phyloP scores from a whole-genome alignment of 2,113 vertebrate genomes.

The Eubucco bourcierii region DNA sequence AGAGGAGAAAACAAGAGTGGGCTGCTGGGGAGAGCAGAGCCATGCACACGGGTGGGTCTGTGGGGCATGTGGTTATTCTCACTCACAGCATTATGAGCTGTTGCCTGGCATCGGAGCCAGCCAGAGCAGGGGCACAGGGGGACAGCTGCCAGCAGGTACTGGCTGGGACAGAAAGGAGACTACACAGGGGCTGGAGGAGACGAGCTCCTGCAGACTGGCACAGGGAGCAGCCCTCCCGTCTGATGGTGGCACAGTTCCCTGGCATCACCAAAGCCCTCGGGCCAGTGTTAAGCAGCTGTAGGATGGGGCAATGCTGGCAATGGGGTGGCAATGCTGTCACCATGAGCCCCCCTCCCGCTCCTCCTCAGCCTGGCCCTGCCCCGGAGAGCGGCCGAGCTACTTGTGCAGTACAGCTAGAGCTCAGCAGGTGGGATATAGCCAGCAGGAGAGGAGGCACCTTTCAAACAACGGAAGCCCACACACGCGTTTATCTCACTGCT shows the following conservation, averaged over 20 bases:
- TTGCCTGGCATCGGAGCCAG: neutral
- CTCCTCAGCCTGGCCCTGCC: neutral
- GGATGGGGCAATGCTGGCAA: neutral
- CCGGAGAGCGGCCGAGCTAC: neutral
- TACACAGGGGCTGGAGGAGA: accelerated
- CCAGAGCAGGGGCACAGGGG: neutral
- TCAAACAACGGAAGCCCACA: neutral
- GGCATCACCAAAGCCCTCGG: neutral
- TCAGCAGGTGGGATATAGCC: neutral
- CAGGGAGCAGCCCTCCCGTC: accelerated
- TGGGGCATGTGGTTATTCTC: accelerated
- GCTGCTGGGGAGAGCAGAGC: neutral
- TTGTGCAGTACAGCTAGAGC: neutral
- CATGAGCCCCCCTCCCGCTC: neutral
- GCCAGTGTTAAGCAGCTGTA: neutral
- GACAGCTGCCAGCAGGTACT: neutral
- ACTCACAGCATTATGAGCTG: neutral
- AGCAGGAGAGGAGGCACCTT: neutral
- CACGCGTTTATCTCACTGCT: neutral
- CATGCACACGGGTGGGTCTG: accelerated
- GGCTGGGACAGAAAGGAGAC: neutral
- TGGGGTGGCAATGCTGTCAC: neutral
- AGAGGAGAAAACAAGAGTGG: neutral
- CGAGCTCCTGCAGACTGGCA: neutral
- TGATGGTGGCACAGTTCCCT: neutral